Evolutionary conservation across 2,888 invertebrate genomes (phyloP), one percentile per base, ranked within the genome.

Genomic region (Pterostichus madidus): DNA sequence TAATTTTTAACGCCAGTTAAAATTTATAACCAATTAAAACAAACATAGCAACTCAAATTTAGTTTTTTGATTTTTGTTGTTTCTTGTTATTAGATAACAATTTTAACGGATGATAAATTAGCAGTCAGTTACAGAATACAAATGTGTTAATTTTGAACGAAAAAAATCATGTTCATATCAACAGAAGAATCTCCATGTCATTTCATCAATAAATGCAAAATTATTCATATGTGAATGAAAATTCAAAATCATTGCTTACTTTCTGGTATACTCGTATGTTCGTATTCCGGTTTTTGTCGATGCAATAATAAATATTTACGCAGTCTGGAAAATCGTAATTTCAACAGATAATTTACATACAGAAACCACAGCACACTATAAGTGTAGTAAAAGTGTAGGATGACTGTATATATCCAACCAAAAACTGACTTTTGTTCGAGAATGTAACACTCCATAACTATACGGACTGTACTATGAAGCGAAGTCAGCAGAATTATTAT

Each of bases 331-430:
- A 71, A 71, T 4, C 68, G 68, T 44, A 39, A 8, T 17, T 15
- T 71, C 68, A 71, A 17, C 68, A 71, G 39, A 39, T 71, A 71
- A 44, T 71, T 71, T 71, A 71, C 44, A 71, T 71, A 71, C 15
- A 71, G 68, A 39, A 71, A 71, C 68, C 68, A 71, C 10, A 71
- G 68, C 8, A 39, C 39, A 10, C 68, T 44, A 10, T 71, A 71
- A 15, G 68, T 44, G 15, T 71, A 71, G 44, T 71, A 71, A 1
- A 71, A 71, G 39, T 71, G 39, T 2, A 71, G 44, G 15, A 71
- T 44, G 1, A 44, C 17, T 17, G 44, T 44, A 17, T 71, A 71
- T 5, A 71, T 11, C 44, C 68, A 39, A 0, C 39, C 17, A 8
- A 71, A 39, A 7, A 44, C 44, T 15, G 44, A 17, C 15, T 44